These are phyloP conservation scores for Hapalemur alaotrensis DNA, from an alignment of 2,797 vertebrate genomes.

Conservation along the genomic window DNA sequence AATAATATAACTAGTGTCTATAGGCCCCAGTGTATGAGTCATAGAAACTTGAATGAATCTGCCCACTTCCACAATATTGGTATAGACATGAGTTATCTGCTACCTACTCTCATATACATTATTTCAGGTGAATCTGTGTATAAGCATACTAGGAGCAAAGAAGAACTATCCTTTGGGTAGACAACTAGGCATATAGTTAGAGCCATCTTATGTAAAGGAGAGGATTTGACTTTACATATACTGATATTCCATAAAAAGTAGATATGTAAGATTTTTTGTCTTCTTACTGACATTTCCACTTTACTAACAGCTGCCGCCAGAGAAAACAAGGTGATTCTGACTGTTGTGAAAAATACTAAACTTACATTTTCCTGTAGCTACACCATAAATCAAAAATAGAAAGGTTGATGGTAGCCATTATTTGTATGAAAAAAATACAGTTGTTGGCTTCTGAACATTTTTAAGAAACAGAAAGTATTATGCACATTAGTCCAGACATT, in stretches of 20 bases:
- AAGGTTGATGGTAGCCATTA: background rate
- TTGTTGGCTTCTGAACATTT: background rate
- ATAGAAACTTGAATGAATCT: background rate
- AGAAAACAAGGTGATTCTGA: background rate
- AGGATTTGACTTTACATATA: background rate
- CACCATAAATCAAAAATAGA: background rate
- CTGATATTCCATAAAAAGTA: constrained; percentile 23
- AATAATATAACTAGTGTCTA: background rate
- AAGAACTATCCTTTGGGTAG: background rate
- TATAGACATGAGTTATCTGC: background rate
- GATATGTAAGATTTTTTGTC: background rate
- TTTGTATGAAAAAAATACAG: constrained; percentile 16
- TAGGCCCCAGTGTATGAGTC: background rate
- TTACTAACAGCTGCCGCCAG: background rate
- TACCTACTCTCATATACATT: background rate
- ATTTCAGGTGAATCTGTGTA: constrained; percentile 12
- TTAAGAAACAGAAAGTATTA: constrained; percentile 10
- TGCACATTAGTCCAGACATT: background rate
- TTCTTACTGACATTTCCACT: background rate
- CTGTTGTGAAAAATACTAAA: background rate
- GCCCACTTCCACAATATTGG: background rate
- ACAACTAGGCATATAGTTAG: background rate
- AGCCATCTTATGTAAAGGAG: background rate
- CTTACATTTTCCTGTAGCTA: background rate
- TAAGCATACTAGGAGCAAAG: background rate